These are phyloP conservation scores for Ariopsis seemanni DNA, from an alignment of 2,113 vertebrate genomes.

Conservation along the genomic window DNA sequence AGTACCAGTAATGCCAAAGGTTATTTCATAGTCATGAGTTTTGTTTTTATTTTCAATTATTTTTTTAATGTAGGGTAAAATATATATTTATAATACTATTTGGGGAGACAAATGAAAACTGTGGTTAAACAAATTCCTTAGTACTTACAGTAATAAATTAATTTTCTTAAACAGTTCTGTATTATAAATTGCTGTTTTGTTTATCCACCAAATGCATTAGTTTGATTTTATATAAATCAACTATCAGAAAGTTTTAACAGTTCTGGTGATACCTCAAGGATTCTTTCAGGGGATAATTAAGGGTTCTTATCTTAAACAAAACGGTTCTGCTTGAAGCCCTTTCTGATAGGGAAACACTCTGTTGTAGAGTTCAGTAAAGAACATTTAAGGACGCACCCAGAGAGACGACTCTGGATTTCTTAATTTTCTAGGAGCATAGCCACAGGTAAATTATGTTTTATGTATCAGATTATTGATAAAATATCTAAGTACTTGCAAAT, in stretches of 20 bases:
- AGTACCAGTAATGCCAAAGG: not conserved
- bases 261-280: too few relatives aligned
- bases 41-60: too few relatives aligned
- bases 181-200: not conserved
- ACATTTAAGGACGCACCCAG: not conserved
- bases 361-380: not conserved
- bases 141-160: not conserved
- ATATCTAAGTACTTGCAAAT: not conserved
- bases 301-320: not conserved
- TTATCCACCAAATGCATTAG: not conserved
- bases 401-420: not conserved
- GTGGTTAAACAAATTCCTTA: not conserved
- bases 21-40: not conserved
- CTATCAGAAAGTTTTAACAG: not conserved
- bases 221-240: not conserved
- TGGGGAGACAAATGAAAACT: not conserved
- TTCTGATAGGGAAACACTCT: not conserved
- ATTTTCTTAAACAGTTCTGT: not conserved
- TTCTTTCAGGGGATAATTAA: not conserved
- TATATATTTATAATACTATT: too few relatives aligned
- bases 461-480: not conserved
- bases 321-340: not conserved
- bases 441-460: not conserved
- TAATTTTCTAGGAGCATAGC: not conserved
- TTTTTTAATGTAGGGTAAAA: not conserved